Evolutionary conservation across 1,140 invertebrate genomes (phyloP).

Genomic region (Ladona fulva): DNA sequence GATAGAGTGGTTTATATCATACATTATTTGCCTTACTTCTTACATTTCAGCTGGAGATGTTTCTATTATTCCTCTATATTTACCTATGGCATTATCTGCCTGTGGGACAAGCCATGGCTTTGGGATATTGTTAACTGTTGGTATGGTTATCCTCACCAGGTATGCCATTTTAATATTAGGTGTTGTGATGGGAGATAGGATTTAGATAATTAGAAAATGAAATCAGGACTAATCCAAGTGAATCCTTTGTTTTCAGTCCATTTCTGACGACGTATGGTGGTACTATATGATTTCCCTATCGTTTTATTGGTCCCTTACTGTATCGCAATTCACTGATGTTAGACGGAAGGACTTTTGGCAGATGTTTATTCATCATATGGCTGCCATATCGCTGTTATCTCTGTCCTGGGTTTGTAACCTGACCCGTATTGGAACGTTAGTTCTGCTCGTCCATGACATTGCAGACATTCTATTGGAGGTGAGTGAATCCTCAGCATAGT

Average conservation of each 20-base stretch:
- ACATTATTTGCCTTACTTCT: slow-evolving; percentile 17
- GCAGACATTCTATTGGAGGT: slow-evolving; percentile 93
- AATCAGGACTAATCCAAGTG: background rate
- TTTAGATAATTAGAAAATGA: slow-evolving; percentile 18
- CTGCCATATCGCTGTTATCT: slow-evolving; percentile 78
- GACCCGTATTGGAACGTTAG: slow-evolving; percentile 81
- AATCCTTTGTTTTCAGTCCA: slow-evolving; percentile 22
- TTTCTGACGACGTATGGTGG: slow-evolving; percentile 33
- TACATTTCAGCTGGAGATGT: slow-evolving; percentile 65
- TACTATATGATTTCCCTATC: slow-evolving; percentile 40
- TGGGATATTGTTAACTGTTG: slow-evolving; percentile 90
- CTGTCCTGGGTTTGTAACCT: slow-evolving; percentile 94
- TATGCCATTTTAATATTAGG: slow-evolving; percentile 23
- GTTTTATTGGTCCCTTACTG: slow-evolving; percentile 92
- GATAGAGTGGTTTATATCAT: background rate
- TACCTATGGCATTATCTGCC: slow-evolving; percentile 65
- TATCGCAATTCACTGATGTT: slow-evolving; percentile 89
- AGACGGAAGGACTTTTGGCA: slow-evolving; percentile 95
- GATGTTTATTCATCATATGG: slow-evolving; percentile 95
- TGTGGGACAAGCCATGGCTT: slow-evolving; percentile 92
- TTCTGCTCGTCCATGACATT: slow-evolving; percentile 86
- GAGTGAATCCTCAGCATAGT: slow-evolving; percentile 30
- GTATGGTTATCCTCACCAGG: slow-evolving; percentile 55
- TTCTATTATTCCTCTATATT: slow-evolving; percentile 80
- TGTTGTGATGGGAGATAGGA: background rate